phyloP scores from a whole-genome alignment of 1,140 invertebrate species.

The Nixonia krombeini region DNA sequence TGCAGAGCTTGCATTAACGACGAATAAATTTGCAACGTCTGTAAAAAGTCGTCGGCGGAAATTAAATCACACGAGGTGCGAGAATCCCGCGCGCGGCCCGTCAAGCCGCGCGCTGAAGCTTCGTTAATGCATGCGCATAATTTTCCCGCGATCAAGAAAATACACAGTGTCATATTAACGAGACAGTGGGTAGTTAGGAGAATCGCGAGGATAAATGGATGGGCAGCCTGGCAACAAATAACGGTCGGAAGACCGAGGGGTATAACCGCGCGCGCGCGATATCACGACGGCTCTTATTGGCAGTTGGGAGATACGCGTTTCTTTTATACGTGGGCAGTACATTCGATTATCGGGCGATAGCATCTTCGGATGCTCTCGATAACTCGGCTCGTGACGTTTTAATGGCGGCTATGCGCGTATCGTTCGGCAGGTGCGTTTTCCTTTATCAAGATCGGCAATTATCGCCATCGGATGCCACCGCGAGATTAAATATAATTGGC shows the following conservation, averaged over 20 bases:
- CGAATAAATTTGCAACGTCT: too few species aligned
- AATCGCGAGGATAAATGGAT: not conserved
- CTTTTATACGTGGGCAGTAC: not conserved
- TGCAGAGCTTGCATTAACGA: too few species aligned
- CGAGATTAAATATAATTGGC: constrained; percentile 12
- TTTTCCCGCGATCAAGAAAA: too few species aligned
- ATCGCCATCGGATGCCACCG: constrained; percentile 2
- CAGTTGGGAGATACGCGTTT: not conserved
- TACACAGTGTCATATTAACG: too few species aligned
- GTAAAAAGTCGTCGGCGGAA: too few species aligned
- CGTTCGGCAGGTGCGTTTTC: constrained; percentile 15
- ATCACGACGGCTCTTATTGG: not conserved
- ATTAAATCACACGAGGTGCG: too few species aligned
- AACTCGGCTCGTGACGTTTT: constrained; percentile 14
- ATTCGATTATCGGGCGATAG: constrained; percentile 3
- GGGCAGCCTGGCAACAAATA: not conserved
- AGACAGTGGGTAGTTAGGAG: too few species aligned
- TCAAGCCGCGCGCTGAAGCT: too few species aligned
- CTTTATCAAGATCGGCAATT: constrained; percentile 13
- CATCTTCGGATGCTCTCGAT: constrained; percentile 6
- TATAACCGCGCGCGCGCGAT: not conserved
- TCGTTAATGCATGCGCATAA: too few species aligned
- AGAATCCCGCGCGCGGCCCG: not conserved
- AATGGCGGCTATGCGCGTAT: constrained; percentile 9
- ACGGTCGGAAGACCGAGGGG: not conserved